Evolutionary conservation across 2,113 vertebrate species (phyloP).

Genomic region (Tenrec ecaudatus): DNA sequence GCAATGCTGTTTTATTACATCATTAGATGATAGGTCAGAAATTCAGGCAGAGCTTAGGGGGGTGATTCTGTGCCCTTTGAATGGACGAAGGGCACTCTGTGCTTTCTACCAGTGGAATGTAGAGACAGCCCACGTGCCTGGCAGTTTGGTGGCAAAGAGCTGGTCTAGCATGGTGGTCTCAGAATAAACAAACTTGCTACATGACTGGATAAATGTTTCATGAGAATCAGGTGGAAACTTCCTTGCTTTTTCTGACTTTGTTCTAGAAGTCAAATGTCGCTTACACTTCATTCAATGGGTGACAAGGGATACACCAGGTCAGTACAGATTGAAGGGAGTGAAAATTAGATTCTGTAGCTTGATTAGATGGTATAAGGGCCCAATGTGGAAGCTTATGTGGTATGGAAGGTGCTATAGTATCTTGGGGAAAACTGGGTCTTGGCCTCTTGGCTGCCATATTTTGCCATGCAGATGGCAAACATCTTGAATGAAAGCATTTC

Average conservation of each 20-base stretch:
- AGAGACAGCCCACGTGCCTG: background rate
- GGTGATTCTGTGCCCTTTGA: background rate
- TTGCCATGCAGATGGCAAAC: background rate
- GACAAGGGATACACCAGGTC: background rate
- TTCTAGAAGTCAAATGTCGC: background rate
- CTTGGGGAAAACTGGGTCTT: slow-evolving; percentile 1
- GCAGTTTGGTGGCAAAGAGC: background rate
- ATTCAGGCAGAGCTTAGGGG: background rate
- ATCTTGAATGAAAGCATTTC: slow-evolving; percentile 50
- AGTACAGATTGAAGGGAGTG: background rate
- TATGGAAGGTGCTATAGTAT: background rate
- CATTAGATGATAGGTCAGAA: background rate
- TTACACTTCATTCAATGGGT: background rate
- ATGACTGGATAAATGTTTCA: background rate
- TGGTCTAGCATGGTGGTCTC: background rate
- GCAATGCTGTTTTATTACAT: slow-evolving; percentile 13
- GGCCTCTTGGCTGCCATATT: background rate
- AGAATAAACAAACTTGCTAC: background rate
- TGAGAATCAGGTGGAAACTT: background rate
- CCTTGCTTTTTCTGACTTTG: background rate
- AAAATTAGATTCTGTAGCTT: background rate
- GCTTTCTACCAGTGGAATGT: background rate
- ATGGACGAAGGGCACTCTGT: background rate
- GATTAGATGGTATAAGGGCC: background rate
- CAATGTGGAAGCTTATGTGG: background rate